Evolutionary conservation across 2,797 vertebrate genomes (phyloP).

Genomic region (Poecile montanus): DNA sequence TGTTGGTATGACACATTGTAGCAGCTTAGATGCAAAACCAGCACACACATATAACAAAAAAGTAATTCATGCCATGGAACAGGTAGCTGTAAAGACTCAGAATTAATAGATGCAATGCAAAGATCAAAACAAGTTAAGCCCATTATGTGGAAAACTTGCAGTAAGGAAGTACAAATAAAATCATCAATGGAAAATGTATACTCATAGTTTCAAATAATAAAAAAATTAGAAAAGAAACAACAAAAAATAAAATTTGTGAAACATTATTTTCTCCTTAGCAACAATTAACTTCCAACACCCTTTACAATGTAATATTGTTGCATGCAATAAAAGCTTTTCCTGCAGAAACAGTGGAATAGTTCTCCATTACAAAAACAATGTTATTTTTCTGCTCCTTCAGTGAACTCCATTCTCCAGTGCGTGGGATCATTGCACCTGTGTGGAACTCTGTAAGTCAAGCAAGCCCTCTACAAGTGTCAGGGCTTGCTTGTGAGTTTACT

Average conservation of each 20-base stretch:
- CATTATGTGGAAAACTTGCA: background rate
- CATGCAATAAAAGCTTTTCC: constrained; percentile 2
- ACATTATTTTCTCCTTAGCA: background rate
- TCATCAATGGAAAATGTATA: background rate
- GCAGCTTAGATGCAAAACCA: too few relatives aligned
- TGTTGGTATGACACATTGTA: background rate
- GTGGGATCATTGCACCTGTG: background rate
- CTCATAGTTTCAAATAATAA: background rate
- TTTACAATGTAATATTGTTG: background rate
- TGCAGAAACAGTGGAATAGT: background rate
- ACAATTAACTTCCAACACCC: background rate
- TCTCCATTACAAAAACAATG: background rate
- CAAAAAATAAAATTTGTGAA: background rate
- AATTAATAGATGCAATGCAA: background rate
- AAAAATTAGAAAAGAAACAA: background rate
- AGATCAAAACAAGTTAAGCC: background rate
- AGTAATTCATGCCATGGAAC: background rate
- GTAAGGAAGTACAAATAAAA: constrained; percentile 15
- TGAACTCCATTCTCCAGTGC: background rate
- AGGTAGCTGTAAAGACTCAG: background rate
- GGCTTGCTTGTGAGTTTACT: background rate
- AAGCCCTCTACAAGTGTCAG: background rate
- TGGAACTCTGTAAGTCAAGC: background rate
- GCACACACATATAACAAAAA: background rate
- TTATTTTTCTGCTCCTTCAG: background rate